Percentiles rank a stretch among this genome's conserved stretches.
Evolutionary conservation across 2,797 vertebrate genomes (phyloP).

Genomic region (Labeo calbasu): DNA sequence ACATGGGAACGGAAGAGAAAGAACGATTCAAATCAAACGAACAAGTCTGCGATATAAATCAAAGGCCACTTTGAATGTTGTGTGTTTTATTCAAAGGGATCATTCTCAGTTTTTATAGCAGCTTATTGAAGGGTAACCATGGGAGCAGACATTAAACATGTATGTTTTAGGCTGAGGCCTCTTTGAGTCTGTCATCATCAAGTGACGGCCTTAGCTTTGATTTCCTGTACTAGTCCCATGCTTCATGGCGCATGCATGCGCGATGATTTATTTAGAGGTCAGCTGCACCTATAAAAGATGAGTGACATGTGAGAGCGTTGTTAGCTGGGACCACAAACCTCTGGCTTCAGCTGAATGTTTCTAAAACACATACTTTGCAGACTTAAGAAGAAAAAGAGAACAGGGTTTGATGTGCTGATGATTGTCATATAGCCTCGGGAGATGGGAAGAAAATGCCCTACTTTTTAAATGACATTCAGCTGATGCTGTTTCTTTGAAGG

Average conservation of each 20-base stretch:
- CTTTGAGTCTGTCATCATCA: conserved; percentile 68
- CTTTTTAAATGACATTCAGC: conserved; percentile 3
- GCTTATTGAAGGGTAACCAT: conserved; percentile 63
- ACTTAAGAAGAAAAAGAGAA: conserved; percentile 44
- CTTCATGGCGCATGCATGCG: conserved; percentile 60
- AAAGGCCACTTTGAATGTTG: conserved; percentile 17
- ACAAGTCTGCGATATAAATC: conserved; percentile 30
- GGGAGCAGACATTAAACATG: conserved; percentile 69
- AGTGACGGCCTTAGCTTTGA: conserved; percentile 67
- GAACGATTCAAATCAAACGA: conserved; percentile 13
- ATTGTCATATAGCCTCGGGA: conserved; percentile 26
- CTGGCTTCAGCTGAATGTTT: conserved; percentile 39
- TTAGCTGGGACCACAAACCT: conserved; percentile 42
- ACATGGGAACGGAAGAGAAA: background rate
- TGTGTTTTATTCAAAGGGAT: conserved; percentile 27
- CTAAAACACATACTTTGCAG: conserved; percentile 46
- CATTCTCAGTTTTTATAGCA: conserved; percentile 42
- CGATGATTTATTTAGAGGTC: conserved; percentile 66
- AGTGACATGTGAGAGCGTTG: conserved; percentile 58
- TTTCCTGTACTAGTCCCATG: conserved; percentile 68
- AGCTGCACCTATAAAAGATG: conserved; percentile 65
- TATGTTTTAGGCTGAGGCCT: conserved; percentile 61
- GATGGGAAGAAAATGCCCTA: background rate
- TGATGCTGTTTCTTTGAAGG: conserved; percentile 67
- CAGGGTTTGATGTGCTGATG: conserved; percentile 37